Conservation (phyloP, 1,140 invertebrate species). For the Camponotus floridanus region DNA sequence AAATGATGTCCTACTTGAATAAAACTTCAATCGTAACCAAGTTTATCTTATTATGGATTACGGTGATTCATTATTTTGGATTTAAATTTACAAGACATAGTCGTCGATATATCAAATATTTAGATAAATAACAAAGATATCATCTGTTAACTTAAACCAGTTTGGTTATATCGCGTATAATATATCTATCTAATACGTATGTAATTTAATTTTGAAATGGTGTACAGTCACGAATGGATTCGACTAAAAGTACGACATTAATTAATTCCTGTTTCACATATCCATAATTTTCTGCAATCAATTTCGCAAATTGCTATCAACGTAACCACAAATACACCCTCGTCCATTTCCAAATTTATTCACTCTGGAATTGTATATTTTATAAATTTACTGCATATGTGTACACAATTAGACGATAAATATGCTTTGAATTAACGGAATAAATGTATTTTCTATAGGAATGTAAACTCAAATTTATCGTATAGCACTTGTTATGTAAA, state of each 20-base stretch:
- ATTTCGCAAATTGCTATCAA: constrained; percentile 50
- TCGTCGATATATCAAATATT: not conserved
- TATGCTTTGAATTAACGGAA: constrained; percentile 9
- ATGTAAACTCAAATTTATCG: not conserved
- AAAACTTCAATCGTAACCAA: not conserved
- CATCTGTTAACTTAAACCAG: constrained; percentile 22
- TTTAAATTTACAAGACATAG: not conserved
- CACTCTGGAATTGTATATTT: constrained; percentile 29
- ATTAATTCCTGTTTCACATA: constrained; percentile 43
- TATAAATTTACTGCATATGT: constrained; percentile 16
- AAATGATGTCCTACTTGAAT: constrained; percentile 11
- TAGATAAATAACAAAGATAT: constrained; percentile 9
- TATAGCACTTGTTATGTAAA: not conserved
- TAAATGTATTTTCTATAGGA: not conserved
- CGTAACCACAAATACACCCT: constrained; percentile 28
- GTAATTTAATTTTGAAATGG: constrained; percentile 16
- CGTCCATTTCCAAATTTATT: constrained; percentile 38
- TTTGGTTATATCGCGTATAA: not conserved
- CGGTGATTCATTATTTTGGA: constrained; percentile 8
- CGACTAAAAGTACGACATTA: constrained; percentile 41
- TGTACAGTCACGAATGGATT: constrained; percentile 32
- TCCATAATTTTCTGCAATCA: constrained; percentile 42
- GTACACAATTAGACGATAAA: constrained; percentile 22
- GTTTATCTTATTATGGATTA: not conserved
- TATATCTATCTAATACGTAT: constrained; percentile 24